Base-by-base conservation (phyloP, 2,113 vertebrate genomes). In the Ornithorhynchus anatinus region DNA sequence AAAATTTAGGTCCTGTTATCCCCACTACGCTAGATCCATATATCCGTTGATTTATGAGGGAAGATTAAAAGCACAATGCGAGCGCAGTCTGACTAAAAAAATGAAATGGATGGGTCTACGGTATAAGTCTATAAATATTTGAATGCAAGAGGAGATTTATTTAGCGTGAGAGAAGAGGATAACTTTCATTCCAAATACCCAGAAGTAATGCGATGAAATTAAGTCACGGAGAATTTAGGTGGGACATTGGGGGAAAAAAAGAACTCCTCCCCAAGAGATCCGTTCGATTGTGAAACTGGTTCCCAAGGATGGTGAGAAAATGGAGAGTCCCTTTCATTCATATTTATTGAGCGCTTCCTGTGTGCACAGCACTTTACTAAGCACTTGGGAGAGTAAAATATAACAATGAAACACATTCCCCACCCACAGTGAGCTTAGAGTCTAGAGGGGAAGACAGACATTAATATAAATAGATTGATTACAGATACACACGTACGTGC, bases 61-160 rank as follows among this genome's bases (percentile, higher is more conserved):
- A 3, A 12, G 47, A 50, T 63, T 22, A 79, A 75, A 69, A 52
- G 52, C 42, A 70, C n/a, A 20, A 36, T 12, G 3, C 57, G 70
- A 48, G n/a, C 53, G 6, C 6, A 48, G 7, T 35, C 59, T 68
- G 36, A 69, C 31, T 35, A 25, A 80, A 69, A 56, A 22, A 56
- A 29, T 42, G 65, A 59, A 78, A 39, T 23, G 65, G 22, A 69
- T 59, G 48, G 16, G 11, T 45, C 3, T 15, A 43, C 48, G 35
- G 68, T 60, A 65, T 39, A 61, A 56, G n/a, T 59, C 33, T 59
- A 11, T 65, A 69, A 69, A 47, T 57, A 62, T 54, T 40, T 39
- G 20, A 72, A 72, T 59, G 25, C 52, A 53, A 47, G 13, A 56
- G 12, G 38, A 53, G 17, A 65, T 80, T 68, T 64, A 56, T 59